phyloP scores from a whole-genome alignment of 2,797 vertebrate species.

The Anniella stebbinsi region DNA sequence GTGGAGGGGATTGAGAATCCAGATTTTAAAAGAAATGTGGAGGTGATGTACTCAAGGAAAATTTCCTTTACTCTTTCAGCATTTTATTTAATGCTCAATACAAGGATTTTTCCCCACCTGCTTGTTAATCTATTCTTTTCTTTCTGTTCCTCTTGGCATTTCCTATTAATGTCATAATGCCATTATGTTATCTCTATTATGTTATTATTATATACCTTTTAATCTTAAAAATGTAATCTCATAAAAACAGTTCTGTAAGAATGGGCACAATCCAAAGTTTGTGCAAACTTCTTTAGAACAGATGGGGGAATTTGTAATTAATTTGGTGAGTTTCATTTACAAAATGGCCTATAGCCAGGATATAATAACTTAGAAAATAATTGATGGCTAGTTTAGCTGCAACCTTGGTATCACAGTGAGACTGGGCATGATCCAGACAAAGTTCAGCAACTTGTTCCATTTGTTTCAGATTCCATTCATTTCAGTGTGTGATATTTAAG shows the following conservation, averaged over 20 bases:
- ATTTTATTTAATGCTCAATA: neutral
- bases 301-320: neutral
- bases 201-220: neutral
- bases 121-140: conserved; percentile 1
- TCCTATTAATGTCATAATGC: conserved; percentile 1
- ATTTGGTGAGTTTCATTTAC: no score
- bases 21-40: neutral
- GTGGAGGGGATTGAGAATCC: neutral
- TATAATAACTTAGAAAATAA: no score
- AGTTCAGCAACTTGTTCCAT: no score
- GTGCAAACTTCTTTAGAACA: neutral
- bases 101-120: neutral
- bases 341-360: no score
- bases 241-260: conserved; percentile 8
- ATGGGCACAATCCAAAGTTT: no score
- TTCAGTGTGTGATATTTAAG: no score
- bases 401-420: no score
- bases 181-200: neutral
- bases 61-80: neutral
- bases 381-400: no score
- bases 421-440: no score
- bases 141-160: neutral
- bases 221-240: conserved; percentile 11
- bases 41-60: neutral
- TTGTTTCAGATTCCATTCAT: no score